Percentiles rank a stretch among this genome's conserved stretches.
Evolutionary conservation across 2,888 invertebrate genomes (phyloP).

Genomic region (Drosophila tanythrix): DNA sequence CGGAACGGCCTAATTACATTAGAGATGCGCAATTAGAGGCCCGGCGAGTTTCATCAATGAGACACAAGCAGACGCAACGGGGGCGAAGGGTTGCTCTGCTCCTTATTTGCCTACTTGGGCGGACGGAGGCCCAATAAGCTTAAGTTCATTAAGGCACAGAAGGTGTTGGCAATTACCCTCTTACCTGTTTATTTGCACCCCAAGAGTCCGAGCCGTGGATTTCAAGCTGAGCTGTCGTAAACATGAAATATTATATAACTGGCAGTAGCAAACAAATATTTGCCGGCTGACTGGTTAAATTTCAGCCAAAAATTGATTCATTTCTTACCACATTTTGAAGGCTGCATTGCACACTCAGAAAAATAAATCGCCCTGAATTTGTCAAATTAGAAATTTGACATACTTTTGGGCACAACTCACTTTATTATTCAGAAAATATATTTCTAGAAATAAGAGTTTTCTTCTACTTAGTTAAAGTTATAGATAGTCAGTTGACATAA

Average conservation of each 20-base stretch:
- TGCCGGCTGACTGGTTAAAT: slow-evolving; percentile 6
- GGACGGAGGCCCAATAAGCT: slow-evolving; percentile 7
- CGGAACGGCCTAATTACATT: slow-evolving; percentile 65
- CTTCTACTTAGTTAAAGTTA: no score
- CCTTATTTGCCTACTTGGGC: background rate
- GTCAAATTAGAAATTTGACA: background rate
- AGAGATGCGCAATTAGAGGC: slow-evolving; percentile 70
- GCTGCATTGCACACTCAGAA: background rate
- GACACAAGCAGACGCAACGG: background rate
- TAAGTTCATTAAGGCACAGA: slow-evolving; percentile 58
- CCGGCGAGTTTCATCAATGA: slow-evolving; percentile 16
- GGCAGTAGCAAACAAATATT: slow-evolving; percentile 7
- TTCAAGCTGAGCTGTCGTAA: slow-evolving; percentile 27
- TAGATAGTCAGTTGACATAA: background rate
- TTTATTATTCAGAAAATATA: background rate
- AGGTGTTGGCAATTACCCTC: slow-evolving; percentile 55
- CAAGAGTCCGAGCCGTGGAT: slow-evolving; percentile 18
- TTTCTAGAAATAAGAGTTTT: background rate
- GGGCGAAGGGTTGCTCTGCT: slow-evolving; percentile 25
- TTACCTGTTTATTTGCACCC: slow-evolving; percentile 26
- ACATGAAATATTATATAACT: slow-evolving; percentile 57
- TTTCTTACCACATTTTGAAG: slow-evolving; percentile 16
- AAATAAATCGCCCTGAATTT: background rate
- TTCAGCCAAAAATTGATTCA: slow-evolving; percentile 41
- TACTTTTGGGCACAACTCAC: background rate